A percentile compares a stretch with the other conserved stretches of the same genome.
Evolutionary conservation across 2,888 invertebrate species (phyloP).

Genomic region (Andrena praecox): DNA sequence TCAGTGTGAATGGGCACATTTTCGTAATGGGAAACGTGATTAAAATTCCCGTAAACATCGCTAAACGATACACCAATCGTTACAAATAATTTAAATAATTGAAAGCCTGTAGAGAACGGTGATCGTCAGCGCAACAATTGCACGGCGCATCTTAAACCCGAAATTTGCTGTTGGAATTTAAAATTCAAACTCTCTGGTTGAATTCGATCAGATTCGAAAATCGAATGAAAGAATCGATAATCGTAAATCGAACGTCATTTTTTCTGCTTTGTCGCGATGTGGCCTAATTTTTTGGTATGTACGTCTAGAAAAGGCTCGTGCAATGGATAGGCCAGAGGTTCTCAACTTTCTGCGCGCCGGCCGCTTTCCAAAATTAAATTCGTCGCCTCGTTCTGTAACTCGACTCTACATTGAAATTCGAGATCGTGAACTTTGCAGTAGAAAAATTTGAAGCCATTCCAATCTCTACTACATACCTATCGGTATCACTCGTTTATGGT

Average conservation of each 20-base stretch:
- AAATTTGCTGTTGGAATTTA: neutral
- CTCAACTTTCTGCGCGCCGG: neutral
- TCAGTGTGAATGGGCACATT: neutral
- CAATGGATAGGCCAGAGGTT: conserved; percentile 12
- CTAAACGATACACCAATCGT: neutral
- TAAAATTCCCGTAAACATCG: neutral
- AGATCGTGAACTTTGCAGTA: neutral
- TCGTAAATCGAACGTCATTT: neutral
- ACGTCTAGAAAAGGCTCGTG: conserved; percentile 42
- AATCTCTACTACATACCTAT: neutral
- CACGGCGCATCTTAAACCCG: neutral
- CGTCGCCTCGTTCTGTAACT: neutral
- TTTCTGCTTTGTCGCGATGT: conserved; percentile 14
- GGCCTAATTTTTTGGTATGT: conserved; percentile 47
- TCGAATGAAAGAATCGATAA: neutral
- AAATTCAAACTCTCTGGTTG: neutral
- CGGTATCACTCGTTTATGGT: neutral
- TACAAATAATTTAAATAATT: neutral
- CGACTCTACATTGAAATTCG: neutral
- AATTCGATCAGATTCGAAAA: neutral
- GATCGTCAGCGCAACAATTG: neutral
- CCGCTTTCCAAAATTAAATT: conserved; percentile 6
- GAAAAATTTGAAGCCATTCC: neutral
- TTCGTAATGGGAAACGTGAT: neutral
- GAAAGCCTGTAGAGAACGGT: neutral